Base-by-base conservation (phyloP, 2,113 vertebrate species). In the Engystomops pustulosus region DNA sequence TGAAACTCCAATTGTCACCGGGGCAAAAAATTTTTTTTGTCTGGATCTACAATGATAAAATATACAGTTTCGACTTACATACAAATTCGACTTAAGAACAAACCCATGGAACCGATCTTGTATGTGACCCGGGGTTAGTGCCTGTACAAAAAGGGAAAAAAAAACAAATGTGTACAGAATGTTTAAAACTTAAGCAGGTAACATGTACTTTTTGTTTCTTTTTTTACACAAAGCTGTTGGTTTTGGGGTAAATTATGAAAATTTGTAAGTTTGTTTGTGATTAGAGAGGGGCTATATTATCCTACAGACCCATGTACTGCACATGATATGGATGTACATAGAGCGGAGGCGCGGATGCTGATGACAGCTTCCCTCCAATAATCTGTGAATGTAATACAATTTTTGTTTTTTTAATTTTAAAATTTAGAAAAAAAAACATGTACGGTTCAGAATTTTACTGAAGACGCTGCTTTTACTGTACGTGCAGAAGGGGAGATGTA, bases 261-360 rank as follows among this genome's bases (percentile, higher is more conserved):
- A 94, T 93, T 89, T 90, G 93, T 97, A 95, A 95, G 96, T 98
- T 97, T 96, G 94, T 98, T 97, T 96, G 96, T 98, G 98, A 96
- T 97, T 92, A 91, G 92, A 65, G 14, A 93, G 95, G 90, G 92
- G 92, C 92, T 95, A 90, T 95, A 94, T 92, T 91, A 93, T 86
- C 91, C 88, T 91, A 87, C 88, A 88, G 93, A 65, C 49, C 88
- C 93, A 91, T 92, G 92, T 95, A 94, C 91, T 95, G 94, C 94
- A 93, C 90, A 91, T 94, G 94, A 94, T 89, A 91, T 93, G 92
- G 89, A 91, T 99, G 96, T 99, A 98, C 93, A 98, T 97, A 98
- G 93, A 91, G 94, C 95, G 96, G 95, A 95, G 96, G 96, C 96
- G 94, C 89, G 88, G 93, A 94, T 95, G 94, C 94, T n/a, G n/a